Conservation (phyloP, 30 jellyfish, hydroid and myxozoan species). For the Phacellophora camtschatica region DNA sequence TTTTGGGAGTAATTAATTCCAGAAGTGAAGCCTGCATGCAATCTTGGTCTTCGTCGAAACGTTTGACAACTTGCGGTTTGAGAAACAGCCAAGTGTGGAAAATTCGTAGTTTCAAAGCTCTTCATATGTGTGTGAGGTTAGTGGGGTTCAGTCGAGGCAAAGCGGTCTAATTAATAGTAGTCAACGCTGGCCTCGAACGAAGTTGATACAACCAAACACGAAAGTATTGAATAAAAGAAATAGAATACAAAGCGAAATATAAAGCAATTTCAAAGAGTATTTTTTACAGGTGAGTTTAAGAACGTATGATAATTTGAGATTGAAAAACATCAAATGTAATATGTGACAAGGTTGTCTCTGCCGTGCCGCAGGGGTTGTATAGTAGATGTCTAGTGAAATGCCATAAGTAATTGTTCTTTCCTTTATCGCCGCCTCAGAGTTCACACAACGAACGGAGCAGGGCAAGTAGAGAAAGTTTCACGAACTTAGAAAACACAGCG, state of each 20-base stretch:
- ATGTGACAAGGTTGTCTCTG: no score
- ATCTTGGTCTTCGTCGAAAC: slow-evolving; percentile 58
- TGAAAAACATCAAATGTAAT: no score
- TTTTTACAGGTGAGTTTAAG: no score
- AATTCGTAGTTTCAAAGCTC: slow-evolving; percentile 46
- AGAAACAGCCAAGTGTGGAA: slow-evolving; percentile 81
- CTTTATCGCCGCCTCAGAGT: no score
- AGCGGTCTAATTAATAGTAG: slow-evolving; percentile 47
- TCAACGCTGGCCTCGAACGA: slow-evolving; percentile 79
- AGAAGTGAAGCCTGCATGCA: slow-evolving; percentile 74
- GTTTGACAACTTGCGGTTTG: slow-evolving; percentile 84
- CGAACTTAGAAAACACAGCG: no score
- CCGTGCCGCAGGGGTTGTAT: background rate
- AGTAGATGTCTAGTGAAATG: no score
- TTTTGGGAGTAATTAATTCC: slow-evolving; percentile 75
- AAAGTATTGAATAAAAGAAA: background rate
- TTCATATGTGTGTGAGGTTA: slow-evolving; percentile 54
- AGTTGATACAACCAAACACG: background rate
- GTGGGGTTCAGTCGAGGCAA: slow-evolving; percentile 75
- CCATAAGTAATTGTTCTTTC: no score
- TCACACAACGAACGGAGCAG: no score
- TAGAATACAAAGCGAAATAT: background rate
- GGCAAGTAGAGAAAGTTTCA: no score
- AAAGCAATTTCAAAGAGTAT: background rate
- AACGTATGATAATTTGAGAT: no score